Evolutionary conservation across 2,113 vertebrate species (phyloP).

Genomic region (Gavia stellata): DNA sequence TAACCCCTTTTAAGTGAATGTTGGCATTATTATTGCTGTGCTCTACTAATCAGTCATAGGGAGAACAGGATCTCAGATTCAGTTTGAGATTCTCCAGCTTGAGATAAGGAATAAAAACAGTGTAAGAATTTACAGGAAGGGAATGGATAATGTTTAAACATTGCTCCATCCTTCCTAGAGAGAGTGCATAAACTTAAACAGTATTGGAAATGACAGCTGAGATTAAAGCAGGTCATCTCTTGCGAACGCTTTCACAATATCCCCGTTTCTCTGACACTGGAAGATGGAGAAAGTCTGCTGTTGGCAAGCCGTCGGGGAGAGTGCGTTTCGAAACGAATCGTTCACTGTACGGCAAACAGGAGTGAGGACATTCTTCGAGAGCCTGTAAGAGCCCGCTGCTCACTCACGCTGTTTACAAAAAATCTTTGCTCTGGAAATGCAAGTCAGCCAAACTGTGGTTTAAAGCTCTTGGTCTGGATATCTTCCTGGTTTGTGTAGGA

Average conservation of each 20-base stretch:
- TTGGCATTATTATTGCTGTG: background rate
- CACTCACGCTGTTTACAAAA: background rate
- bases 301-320: background rate
- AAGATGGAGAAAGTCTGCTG: background rate
- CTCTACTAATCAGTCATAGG: background rate
- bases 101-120: background rate
- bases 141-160: background rate
- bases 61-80: background rate
- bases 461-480: background rate
- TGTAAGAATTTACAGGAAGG: background rate
- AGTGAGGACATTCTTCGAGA: background rate
- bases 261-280: background rate
- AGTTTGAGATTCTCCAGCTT: background rate
- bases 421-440: background rate
- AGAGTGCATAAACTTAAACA: background rate
- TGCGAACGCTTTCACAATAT: constrained; percentile 37
- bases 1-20: background rate
- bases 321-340: background rate
- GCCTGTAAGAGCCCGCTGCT: background rate
- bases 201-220: background rate
- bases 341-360: background rate
- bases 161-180: constrained; percentile 53
- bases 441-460: background rate
- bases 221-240: constrained; percentile 17
- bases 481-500: background rate